Evolutionary conservation across 1,140 invertebrate genomes (phyloP).

Genomic region (Drosophila paulistorum): DNA sequence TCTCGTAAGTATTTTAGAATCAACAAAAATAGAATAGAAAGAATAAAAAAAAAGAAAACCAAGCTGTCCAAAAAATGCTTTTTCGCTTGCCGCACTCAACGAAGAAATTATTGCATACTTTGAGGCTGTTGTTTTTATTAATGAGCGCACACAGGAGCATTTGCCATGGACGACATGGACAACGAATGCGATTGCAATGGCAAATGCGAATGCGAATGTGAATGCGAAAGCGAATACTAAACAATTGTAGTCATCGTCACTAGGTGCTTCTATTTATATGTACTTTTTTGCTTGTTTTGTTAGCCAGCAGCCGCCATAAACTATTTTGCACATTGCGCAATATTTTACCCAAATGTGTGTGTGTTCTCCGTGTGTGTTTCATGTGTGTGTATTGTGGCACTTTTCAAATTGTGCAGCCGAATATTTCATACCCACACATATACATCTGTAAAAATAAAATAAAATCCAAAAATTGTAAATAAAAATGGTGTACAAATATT

Average conservation of each 20-base stretch:
- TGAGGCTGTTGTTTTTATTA: slow-evolving; percentile 76
- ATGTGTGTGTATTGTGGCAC: slow-evolving; percentile 47
- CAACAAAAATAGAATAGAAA: neutral
- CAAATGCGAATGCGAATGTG: neutral
- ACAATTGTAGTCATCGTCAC: slow-evolving; percentile 37
- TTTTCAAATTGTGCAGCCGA: slow-evolving; percentile 69
- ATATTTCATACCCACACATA: slow-evolving; percentile 55
- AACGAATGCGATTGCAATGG: slow-evolving; percentile 17
- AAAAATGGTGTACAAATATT: slow-evolving; percentile 67
- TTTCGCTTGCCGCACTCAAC: slow-evolving; percentile 37
- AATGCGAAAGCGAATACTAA: slow-evolving; percentile 49
- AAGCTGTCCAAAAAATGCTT: slow-evolving; percentile 46
- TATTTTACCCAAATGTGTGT: slow-evolving; percentile 59
- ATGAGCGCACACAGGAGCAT: slow-evolving; percentile 53
- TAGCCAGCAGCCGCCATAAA: slow-evolving; percentile 63
- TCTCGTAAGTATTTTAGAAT: slow-evolving; percentile 18
- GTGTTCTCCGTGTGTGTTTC: neutral
- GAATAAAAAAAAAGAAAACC: slow-evolving; percentile 2
- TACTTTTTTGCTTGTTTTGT: slow-evolving; percentile 37
- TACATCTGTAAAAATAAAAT: slow-evolving; percentile 50
- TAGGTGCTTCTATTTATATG: slow-evolving; percentile 35
- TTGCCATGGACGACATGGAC: slow-evolving; percentile 12
- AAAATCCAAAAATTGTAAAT: slow-evolving; percentile 67
- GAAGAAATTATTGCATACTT: slow-evolving; percentile 71
- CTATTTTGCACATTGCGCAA: slow-evolving; percentile 78